Conservation (phyloP, 1,140 invertebrate species). For the Plectus sambesii region DNA sequence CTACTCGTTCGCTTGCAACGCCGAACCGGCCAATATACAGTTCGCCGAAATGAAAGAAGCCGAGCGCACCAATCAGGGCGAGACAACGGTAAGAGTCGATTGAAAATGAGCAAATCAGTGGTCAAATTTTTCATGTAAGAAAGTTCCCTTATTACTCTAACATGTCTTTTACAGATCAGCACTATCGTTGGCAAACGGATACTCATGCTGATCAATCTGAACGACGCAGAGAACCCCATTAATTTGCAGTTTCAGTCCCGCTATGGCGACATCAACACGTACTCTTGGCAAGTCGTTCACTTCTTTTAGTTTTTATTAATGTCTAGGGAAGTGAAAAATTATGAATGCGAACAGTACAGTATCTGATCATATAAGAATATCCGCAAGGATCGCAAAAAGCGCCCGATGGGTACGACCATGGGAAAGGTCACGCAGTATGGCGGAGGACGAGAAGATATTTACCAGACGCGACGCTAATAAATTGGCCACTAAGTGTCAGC, state of each 20-base stretch:
- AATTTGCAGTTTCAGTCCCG: constrained; percentile 83
- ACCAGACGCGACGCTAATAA: no score
- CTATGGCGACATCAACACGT: constrained; percentile 79
- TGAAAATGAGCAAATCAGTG: constrained; percentile 23
- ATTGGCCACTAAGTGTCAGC: no score
- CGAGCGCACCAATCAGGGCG: constrained; percentile 59
- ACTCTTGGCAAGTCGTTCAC: constrained; percentile 74
- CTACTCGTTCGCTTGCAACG: constrained; percentile 64
- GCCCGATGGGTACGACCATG: constrained; percentile 89
- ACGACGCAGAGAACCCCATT: constrained; percentile 65
- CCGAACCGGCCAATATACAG: constrained; percentile 71
- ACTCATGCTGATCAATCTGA: constrained; percentile 79
- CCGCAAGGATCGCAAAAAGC: no score
- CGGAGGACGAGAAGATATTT: no score
- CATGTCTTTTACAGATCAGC: constrained; percentile 61
- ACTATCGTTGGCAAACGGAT: constrained; percentile 76
- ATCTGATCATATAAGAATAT: no score
- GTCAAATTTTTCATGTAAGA: constrained; percentile 6
- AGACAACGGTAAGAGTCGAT: constrained; percentile 63
- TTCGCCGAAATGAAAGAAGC: no score
- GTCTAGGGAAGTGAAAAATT: constrained; percentile 29
- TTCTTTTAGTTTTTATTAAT: neutral
- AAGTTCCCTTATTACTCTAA: constrained; percentile 9
- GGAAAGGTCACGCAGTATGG: no score
- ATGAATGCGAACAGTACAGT: no score